Conservation (phyloP, 2,113 vertebrate genomes). For the Aythya baeri region DNA sequence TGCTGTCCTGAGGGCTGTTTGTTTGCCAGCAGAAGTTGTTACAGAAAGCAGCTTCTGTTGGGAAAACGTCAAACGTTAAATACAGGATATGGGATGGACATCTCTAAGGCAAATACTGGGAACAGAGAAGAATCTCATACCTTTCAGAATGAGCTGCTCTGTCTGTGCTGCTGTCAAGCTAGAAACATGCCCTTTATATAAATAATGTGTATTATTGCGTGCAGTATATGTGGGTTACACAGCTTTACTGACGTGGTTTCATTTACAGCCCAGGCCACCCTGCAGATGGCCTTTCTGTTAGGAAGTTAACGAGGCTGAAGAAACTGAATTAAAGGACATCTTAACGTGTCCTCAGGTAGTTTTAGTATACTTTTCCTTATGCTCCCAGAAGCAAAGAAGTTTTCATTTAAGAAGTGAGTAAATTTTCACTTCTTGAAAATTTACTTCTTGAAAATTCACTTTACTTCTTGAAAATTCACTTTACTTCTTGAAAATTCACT, state of each 20-base stretch:
- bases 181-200: slow-evolving; percentile 51
- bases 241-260: slow-evolving; percentile 55
- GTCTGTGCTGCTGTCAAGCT: slow-evolving; percentile 31
- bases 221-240: slow-evolving; percentile 42
- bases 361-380: not conserved
- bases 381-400: not conserved
- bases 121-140: slow-evolving; percentile 40
- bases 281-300: slow-evolving; percentile 54
- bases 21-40: not conserved
- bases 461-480: too few relatives aligned
- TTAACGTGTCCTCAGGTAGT: not conserved
- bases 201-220: slow-evolving; percentile 21
- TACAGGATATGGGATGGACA: slow-evolving; percentile 25
- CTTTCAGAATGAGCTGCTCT: slow-evolving; percentile 52
- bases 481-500: too few relatives aligned
- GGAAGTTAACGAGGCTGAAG: slow-evolving; percentile 34
- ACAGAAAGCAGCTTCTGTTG: not conserved
- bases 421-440: not conserved
- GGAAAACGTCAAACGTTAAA: slow-evolving; percentile 33
- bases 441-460: too few relatives aligned
- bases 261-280: slow-evolving; percentile 50
- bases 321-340: not conserved
- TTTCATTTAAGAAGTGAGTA: not conserved
- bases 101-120: slow-evolving; percentile 33
- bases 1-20: not conserved